These are phyloP conservation scores for Sardina pilchardus DNA, from an alignment of 2,113 vertebrate species.

Conservation along the genomic window DNA sequence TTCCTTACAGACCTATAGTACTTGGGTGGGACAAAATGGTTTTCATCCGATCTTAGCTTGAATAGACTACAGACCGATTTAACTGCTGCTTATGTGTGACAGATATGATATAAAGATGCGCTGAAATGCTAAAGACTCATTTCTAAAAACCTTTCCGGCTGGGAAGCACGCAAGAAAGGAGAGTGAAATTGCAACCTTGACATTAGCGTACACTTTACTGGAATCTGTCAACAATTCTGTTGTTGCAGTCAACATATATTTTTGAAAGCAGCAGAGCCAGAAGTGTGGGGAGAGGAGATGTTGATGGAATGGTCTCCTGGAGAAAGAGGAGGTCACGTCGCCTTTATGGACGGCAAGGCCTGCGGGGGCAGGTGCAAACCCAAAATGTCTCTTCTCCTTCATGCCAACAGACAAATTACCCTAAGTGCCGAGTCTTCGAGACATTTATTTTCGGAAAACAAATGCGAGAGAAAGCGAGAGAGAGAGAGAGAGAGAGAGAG, in stretches of 20 bases:
- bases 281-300: background rate
- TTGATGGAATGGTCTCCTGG: background rate
- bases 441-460: slow-evolving; percentile 12
- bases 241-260: background rate
- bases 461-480: background rate
- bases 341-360: background rate
- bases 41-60: background rate
- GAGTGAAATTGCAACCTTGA: background rate
- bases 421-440: background rate
- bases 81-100: background rate
- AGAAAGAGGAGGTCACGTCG: background rate
- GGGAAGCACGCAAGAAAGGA: background rate
- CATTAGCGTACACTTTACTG: background rate
- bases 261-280: background rate
- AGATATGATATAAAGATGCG: background rate
- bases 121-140: background rate
- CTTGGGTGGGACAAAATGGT: background rate
- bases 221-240: background rate
- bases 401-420: background rate
- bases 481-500: too few species aligned
- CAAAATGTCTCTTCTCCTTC: background rate
- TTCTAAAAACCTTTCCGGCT: background rate
- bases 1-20: background rate
- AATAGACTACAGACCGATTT: background rate
- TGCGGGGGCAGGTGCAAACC: background rate